Evolutionary conservation across 2,888 invertebrate species (phyloP).

Genomic region (Magallana nippona): DNA sequence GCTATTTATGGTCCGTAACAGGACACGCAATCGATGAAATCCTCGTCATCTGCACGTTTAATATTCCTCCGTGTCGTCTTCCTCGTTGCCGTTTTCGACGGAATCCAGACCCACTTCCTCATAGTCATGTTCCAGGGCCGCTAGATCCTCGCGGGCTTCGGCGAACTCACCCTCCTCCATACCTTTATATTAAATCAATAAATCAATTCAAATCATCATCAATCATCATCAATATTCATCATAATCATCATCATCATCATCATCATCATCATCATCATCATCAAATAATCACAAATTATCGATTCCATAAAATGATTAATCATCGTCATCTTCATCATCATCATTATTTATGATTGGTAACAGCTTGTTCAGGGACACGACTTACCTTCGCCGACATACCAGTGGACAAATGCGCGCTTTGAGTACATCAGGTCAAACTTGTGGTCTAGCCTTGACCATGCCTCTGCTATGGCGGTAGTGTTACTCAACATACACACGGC

Average conservation of each 20-base stretch:
- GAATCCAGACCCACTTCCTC: constrained; percentile 80
- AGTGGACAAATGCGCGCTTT: constrained; percentile 91
- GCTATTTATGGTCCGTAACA: neutral
- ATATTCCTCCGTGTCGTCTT: constrained; percentile 47
- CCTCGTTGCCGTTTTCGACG: constrained; percentile 47
- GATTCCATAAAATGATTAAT: too few relatives aligned
- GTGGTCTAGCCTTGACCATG: constrained; percentile 89
- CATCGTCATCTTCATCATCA: too few relatives aligned
- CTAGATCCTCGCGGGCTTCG: constrained; percentile 91
- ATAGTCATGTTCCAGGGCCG: constrained; percentile 80
- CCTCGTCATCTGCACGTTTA: constrained; percentile 8
- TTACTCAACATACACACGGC: constrained; percentile 88
- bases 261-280: neutral
- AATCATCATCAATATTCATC: too few relatives aligned
- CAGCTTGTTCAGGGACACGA: neutral
- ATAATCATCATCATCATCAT: neutral
- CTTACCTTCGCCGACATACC: constrained; percentile 80
- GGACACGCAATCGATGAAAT: neutral
- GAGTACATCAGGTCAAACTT: constrained; percentile 91
- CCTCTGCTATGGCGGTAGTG: constrained; percentile 94
- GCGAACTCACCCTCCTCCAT: constrained; percentile 88
- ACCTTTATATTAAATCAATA: too few relatives aligned
- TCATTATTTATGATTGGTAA: too few relatives aligned
- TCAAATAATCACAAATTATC: too few relatives aligned
- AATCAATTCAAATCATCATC: neutral